These are phyloP conservation scores for Lepus americanus DNA, from an alignment of 2,113 vertebrate genomes.

Conservation along the genomic window DNA sequence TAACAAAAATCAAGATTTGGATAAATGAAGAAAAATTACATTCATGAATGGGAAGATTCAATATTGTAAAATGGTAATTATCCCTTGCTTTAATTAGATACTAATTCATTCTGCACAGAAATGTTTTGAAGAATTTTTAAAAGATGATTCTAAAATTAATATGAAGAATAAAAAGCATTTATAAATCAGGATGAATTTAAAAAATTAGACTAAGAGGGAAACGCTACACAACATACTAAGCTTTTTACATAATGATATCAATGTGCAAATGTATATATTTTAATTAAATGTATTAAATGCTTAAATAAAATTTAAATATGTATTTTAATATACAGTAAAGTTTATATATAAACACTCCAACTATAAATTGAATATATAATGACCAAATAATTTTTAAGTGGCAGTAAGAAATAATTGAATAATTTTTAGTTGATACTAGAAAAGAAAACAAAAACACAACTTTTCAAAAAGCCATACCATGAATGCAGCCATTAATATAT, in stretches of 20 bases:
- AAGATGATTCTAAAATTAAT: not conserved
- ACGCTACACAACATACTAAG: not conserved
- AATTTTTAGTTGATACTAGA: not conserved
- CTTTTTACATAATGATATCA: not conserved
- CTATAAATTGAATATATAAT: not conserved
- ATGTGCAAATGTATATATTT: not conserved
- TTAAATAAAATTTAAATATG: not conserved
- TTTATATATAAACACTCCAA: not conserved
- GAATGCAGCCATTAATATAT: not conserved
- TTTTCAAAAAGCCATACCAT: not conserved
- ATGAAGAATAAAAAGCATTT: slow-evolving; percentile 6
- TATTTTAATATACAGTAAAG: not conserved
- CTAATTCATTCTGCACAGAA: not conserved
- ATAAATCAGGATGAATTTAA: not conserved
- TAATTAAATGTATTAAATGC: not conserved
- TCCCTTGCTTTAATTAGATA: not conserved
- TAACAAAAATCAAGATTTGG: not conserved
- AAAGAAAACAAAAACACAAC: not conserved
- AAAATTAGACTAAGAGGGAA: not conserved
- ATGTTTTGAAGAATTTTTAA: not conserved
- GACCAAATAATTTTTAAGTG: not conserved
- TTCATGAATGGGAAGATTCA: not conserved
- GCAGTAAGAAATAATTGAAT: not conserved
- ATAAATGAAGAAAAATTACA: not conserved
- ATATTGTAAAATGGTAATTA: not conserved